Percentiles rank a stretch among this genome's conserved stretches.
These are phyloP conservation scores for Electrophaes corylata DNA, from an alignment of 2,888 invertebrate genomes.

Conservation along the genomic window DNA sequence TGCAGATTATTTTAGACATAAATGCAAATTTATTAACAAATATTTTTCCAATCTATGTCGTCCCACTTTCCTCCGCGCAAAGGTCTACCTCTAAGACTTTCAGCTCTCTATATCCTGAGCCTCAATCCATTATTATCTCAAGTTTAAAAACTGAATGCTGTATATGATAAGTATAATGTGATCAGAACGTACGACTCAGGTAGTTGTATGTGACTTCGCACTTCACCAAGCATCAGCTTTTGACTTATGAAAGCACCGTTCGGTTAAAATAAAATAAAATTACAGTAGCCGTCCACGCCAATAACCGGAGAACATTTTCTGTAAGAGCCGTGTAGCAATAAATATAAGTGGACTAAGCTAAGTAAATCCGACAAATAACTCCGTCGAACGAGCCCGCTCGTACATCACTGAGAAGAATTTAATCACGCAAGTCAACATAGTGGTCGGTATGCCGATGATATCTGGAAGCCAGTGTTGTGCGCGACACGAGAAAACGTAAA, in stretches of 20 bases:
- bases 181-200: slow-evolving; percentile 1
- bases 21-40: background rate
- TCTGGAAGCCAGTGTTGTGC: slow-evolving; percentile 51
- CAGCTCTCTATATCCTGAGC: too few relatives aligned
- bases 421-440: slow-evolving; percentile 74
- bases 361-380: slow-evolving; percentile 61
- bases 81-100: too few relatives aligned
- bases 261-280: slow-evolving; percentile 25
- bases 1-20: too few relatives aligned
- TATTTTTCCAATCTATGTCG: too few relatives aligned
- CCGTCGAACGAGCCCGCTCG: slow-evolving; percentile 50
- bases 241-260: slow-evolving; percentile 5
- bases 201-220: slow-evolving; percentile 1
- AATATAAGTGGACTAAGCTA: slow-evolving; percentile 45
- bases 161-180: background rate
- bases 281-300: slow-evolving; percentile 32
- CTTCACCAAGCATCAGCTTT: slow-evolving; percentile 12
- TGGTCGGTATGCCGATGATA: slow-evolving; percentile 75
- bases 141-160: too few relatives aligned
- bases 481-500: slow-evolving; percentile 3
- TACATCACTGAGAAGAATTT: slow-evolving; percentile 74
- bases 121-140: too few relatives aligned
- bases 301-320: slow-evolving; percentile 31
- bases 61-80: too few relatives aligned
- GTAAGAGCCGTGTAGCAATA: slow-evolving; percentile 38